Percentiles rank a stretch among this genome's conserved stretches.
These are phyloP conservation scores for Gasterosteus aculeatus DNA, from an alignment of 2,113 vertebrate species.

Conservation along the genomic window DNA sequence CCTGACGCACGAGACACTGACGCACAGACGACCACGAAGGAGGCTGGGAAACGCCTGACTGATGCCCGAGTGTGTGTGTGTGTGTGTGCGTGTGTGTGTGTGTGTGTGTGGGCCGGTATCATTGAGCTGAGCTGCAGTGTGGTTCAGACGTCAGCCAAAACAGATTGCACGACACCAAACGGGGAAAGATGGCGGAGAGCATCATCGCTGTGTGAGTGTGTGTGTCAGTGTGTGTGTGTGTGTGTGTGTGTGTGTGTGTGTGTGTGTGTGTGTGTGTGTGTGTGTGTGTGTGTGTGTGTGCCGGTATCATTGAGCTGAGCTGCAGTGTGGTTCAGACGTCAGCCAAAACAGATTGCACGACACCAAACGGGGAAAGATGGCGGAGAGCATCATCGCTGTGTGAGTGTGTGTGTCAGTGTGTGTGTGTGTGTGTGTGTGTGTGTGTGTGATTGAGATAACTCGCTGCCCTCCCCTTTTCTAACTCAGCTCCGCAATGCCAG, in stretches of 20 bases:
- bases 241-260: conserved; percentile 8
- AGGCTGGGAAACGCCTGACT: conserved; percentile 14
- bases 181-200: conserved; percentile 40
- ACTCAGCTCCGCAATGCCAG: conserved; percentile 31
- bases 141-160: conserved; percentile 41
- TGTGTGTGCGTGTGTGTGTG: conserved; percentile 28
- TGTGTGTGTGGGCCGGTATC: conserved; percentile 12
- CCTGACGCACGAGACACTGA: conserved; percentile 39
- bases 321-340: conserved; percentile 31
- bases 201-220: neutral
- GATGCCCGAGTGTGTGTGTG: conserved; percentile 2
- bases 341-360: conserved; percentile 50
- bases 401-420: conserved; percentile 21
- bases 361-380: conserved; percentile 43
- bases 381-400: conserved; percentile 18
- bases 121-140: conserved; percentile 24
- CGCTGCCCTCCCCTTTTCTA: neutral
- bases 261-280: conserved; percentile 24
- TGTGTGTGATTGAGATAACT: conserved; percentile 19
- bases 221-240: conserved; percentile 23
- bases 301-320: conserved; percentile 24
- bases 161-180: conserved; percentile 43
- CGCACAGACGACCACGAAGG: conserved; percentile 12
- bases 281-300: conserved; percentile 23
- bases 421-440: no score